Evolutionary conservation across 2,888 invertebrate genomes (phyloP).

Genomic region (Trichogramma evanescens): DNA sequence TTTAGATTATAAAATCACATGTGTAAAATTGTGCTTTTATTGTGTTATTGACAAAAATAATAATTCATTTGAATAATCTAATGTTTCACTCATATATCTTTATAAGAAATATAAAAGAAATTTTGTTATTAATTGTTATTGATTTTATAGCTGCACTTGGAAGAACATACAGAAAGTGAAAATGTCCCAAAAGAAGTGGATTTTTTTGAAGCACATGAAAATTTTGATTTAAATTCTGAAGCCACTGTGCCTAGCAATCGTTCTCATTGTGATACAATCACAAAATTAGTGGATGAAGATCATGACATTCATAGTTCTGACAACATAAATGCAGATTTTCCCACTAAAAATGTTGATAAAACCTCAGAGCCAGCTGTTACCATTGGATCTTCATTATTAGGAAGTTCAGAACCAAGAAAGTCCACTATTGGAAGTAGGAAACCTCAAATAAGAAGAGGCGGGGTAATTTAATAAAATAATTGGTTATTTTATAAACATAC

Average conservation of each 20-base stretch:
- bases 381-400: conserved; percentile 30
- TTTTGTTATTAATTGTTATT: not conserved
- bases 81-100: not conserved
- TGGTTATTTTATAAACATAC: too few relatives aligned
- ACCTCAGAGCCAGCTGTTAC: conserved; percentile 36
- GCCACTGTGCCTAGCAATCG: conserved; percentile 26
- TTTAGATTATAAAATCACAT: not conserved
- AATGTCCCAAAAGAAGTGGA: conserved; percentile 69
- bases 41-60: not conserved
- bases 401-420: conserved; percentile 49
- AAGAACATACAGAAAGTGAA: conserved; percentile 52
- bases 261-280: conserved; percentile 21
- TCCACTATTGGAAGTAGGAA: conserved; percentile 68
- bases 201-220: conserved; percentile 81
- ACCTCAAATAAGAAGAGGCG: conserved; percentile 61
- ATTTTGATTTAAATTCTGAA: conserved; percentile 33
- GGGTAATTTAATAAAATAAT: conserved; percentile 50
- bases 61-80: not conserved
- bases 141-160: conserved; percentile 63
- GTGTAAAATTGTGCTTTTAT: not conserved
- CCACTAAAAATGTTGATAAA: conserved; percentile 13
- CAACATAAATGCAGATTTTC: conserved; percentile 11
- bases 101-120: not conserved
- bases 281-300: conserved; percentile 15
- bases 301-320: conserved; percentile 17